Base-by-base conservation (phyloP, 2,113 vertebrate genomes). In the Lates calcarifer region DNA sequence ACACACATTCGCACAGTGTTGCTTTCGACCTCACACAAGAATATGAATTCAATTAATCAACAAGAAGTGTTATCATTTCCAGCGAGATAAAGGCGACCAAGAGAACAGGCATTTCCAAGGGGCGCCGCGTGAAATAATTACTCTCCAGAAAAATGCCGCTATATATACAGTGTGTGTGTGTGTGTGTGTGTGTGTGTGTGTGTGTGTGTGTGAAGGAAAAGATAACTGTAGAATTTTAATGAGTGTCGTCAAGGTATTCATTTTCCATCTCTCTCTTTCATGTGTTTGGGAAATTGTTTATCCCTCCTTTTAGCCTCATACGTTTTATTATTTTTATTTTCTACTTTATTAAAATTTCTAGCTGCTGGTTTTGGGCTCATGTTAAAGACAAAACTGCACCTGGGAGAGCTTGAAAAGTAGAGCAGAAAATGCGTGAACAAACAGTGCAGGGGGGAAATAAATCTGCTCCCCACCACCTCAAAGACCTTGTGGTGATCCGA, bases 1-100 rank as follows among this genome's bases (percentile, higher is more conserved):
- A 62, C 53, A 35, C 41, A 66, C 60, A 61, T 35, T 41, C 22
- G 33, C 3, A 39, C 11, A 55, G 10, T 9, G 58, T n/a, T 61
- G 41, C 22, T 2, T 65, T 55, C 15, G 6, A 81, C 68, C 69
- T 31, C 57, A 35, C 71, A 68, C 53, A 51, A 43, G 39, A 81
- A 67, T 75, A 57, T 74, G 57, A 83, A 81, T 84, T 84, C 28
- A 85, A 74, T 87, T 82, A 83, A 88, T 85, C 81, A 82, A 77
- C 82, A 85, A 63, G 71, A 76, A 31, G 71, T 63, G 74, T 79
- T 87, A 84, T 88, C 74, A 11, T 71, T 71, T 39, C 43, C 76
- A 12, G 56, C 13, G 72, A 82, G 80, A 84, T 85, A 73, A 62
- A 76, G 58, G 66, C 35, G 18, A 67, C 67, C 18, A 53, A 8